phyloP scores from a whole-genome alignment of 2,113 vertebrate species.

The Tachysurus fulvidraco region DNA sequence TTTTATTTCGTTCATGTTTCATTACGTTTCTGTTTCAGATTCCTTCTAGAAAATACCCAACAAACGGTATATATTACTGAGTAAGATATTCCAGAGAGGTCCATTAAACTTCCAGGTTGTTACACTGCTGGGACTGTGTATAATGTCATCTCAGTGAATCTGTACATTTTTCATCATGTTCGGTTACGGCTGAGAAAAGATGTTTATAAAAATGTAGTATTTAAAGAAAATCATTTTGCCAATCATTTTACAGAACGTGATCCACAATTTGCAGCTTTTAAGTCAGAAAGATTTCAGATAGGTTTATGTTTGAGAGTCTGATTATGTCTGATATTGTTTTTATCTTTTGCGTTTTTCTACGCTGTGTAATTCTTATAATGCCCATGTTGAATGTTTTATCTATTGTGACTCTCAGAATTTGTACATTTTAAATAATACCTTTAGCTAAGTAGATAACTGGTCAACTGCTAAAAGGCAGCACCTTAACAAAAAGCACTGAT shows the following conservation, averaged over 20 bases:
- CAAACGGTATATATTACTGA: no score
- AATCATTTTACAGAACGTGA: background rate
- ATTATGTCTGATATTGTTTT: background rate
- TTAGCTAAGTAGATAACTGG: background rate
- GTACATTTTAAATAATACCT: background rate
- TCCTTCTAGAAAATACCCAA: no score
- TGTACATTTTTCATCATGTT: background rate
- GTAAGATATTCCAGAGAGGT: background rate
- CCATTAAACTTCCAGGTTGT: background rate
- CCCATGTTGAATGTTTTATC: background rate
- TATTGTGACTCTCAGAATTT: background rate
- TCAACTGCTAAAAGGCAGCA: background rate
- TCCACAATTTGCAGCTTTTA: background rate
- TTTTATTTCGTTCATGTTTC: background rate
- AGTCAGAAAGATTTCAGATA: background rate
- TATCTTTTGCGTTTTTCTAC: background rate
- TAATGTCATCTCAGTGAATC: background rate
- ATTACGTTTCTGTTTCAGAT: background rate
- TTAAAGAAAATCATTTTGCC: background rate
- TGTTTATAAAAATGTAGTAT: background rate
- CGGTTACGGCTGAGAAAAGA: background rate
- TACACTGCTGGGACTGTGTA: background rate
- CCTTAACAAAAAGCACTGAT: constrained; percentile 7
- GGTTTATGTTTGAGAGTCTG: background rate
- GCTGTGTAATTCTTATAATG: background rate